phyloP scores from a whole-genome alignment of 2,888 invertebrate genomes.

The Coleophora deauratella region DNA sequence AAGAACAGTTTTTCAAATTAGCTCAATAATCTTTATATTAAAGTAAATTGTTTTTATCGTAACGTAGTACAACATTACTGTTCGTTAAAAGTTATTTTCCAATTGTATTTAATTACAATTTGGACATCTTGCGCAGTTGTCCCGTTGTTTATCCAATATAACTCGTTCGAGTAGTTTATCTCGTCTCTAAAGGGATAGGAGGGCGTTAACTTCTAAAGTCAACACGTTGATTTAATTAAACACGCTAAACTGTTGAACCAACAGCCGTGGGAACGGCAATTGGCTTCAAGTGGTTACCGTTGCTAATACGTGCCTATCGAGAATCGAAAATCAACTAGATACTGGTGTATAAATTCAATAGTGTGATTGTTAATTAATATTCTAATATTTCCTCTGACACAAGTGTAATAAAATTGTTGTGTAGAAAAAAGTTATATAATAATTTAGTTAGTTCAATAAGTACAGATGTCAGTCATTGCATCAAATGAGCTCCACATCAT shows the following conservation, averaged over 20 bases:
- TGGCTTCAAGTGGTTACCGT: slow-evolving; percentile 21
- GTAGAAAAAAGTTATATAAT: too few relatives aligned
- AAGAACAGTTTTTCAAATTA: slow-evolving; percentile 31
- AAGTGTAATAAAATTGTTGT: too few relatives aligned
- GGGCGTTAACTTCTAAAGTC: slow-evolving; percentile 27
- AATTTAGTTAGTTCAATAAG: too few relatives aligned
- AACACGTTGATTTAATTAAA: slow-evolving; percentile 40
- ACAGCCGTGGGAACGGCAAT: slow-evolving; percentile 47
- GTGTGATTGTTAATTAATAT: too few relatives aligned
- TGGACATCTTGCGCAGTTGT: slow-evolving; percentile 19
- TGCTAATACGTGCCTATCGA: slow-evolving; percentile 19
- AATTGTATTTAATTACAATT: slow-evolving; percentile 40
- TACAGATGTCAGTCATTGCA: slow-evolving; percentile 19
- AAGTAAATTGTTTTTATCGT: slow-evolving; percentile 35
- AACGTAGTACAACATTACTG: slow-evolving; percentile 31
- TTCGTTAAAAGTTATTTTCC: slow-evolving; percentile 30
- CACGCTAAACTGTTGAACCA: slow-evolving; percentile 39
- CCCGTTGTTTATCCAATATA: background rate
- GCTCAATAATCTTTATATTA: slow-evolving; percentile 41
- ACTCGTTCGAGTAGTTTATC: slow-evolving; percentile 1
- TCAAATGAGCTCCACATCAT: slow-evolving; percentile 26
- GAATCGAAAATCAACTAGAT: too few relatives aligned
- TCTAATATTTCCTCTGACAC: too few relatives aligned
- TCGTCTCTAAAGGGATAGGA: slow-evolving; percentile 9
- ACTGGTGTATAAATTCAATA: too few relatives aligned